phyloP scores from a whole-genome alignment of 1,140 invertebrate genomes.

The Gonatopus flavifemur region DNA sequence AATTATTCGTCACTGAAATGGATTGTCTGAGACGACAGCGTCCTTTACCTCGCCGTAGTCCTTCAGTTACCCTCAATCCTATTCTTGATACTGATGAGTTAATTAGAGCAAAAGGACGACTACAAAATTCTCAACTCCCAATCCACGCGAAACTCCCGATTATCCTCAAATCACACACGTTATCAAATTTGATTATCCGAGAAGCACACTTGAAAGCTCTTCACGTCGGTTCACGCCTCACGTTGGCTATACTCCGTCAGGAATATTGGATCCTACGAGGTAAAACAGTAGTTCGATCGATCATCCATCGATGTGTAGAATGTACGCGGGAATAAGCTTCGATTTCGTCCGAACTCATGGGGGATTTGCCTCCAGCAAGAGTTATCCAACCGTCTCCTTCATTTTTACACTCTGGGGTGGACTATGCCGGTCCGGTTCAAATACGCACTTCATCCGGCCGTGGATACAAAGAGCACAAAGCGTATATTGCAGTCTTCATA shows the following conservation, averaged over 20 bases:
- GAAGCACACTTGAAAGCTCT: conserved; percentile 15
- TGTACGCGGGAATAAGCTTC: conserved; percentile 5
- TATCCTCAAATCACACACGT: conserved; percentile 22
- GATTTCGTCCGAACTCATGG: conserved; percentile 5
- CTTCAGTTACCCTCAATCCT: too few relatives aligned
- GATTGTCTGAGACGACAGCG: too few relatives aligned
- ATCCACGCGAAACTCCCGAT: too few relatives aligned
- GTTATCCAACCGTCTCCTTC: not conserved
- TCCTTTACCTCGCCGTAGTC: too few relatives aligned
- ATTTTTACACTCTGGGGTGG: conserved; percentile 2
- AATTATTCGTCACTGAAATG: too few relatives aligned
- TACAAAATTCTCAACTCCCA: too few relatives aligned
- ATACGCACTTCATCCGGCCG: conserved; percentile 6
- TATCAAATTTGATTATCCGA: conserved; percentile 15
- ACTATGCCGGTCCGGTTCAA: conserved; percentile 16
- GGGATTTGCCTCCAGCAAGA: conserved; percentile 1
- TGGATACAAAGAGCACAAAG: conserved; percentile 6
- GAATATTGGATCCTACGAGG: conserved; percentile 5
- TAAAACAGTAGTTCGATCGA: conserved; percentile 2
- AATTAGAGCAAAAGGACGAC: too few relatives aligned
- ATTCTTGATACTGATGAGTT: too few relatives aligned
- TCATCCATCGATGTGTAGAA: conserved; percentile 3
- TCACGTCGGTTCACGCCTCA: conserved; percentile 18
- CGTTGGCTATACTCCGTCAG: conserved; percentile 5
- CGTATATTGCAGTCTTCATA: conserved; percentile 19